These are phyloP conservation scores for Blastobasis lacticolella DNA, from an alignment of 2,888 invertebrate genomes.

Conservation along the genomic window DNA sequence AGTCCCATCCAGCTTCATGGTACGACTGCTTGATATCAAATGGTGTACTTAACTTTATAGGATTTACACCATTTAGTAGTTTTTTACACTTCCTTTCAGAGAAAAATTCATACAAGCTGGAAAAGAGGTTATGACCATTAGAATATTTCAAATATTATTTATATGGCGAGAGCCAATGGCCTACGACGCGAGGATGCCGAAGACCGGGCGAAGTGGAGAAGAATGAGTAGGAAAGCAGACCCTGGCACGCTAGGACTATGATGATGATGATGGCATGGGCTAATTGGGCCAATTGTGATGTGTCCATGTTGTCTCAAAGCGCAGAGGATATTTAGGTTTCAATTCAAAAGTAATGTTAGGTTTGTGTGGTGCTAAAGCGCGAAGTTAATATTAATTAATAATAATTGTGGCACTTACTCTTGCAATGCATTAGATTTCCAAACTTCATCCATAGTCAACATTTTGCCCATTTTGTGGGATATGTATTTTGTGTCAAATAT, in stretches of 20 bases:
- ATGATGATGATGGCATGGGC: too few species aligned
- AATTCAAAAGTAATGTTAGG: too few species aligned
- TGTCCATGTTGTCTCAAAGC: too few species aligned
- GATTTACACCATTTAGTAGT: conserved; percentile 39
- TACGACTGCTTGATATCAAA: conserved; percentile 51
- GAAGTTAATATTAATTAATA: neutral
- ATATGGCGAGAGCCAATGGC: too few species aligned
- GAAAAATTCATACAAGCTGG: conserved; percentile 76
- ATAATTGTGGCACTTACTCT: conserved; percentile 39
- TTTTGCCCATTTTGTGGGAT: conserved; percentile 68
- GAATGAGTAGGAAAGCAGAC: too few species aligned
- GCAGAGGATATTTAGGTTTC: too few species aligned
- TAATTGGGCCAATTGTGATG: too few species aligned
- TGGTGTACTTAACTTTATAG: conserved; percentile 37
- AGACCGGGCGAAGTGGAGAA: too few species aligned
- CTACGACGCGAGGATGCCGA: too few species aligned
- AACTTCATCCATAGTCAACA: conserved; percentile 52
- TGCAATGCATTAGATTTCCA: conserved; percentile 71
- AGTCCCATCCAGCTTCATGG: conserved; percentile 91
- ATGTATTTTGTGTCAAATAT: conserved; percentile 85
- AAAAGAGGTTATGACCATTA: conserved; percentile 15
- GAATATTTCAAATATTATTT: too few species aligned
- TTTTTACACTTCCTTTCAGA: conserved; percentile 57
- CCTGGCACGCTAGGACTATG: too few species aligned
- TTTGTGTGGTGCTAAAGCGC: too few species aligned